Evolutionary conservation across 1,140 invertebrate genomes (phyloP), one percentile per base, ranked within the genome.

Genomic region (Drosophila kurseongensis): DNA sequence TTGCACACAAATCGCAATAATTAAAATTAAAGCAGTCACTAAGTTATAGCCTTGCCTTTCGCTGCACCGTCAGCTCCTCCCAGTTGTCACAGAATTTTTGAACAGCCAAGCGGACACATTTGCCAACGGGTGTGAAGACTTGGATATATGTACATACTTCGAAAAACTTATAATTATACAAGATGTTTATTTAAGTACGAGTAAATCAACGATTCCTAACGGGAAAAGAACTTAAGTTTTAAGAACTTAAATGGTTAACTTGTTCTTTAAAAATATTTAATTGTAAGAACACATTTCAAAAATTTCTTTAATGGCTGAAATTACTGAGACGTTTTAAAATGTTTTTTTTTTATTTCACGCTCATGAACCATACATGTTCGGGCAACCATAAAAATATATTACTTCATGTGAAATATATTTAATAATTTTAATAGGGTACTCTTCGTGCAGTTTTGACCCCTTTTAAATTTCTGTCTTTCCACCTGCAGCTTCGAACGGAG

Each of bases 1-100:
- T 41, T 40, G 56, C 63, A 47, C 44, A 57, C 74, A 62, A 69
- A 61, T 78, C 58, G 78, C 75, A 65, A 76, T 88, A 86, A 86
- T 86, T 86, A 86, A 86, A 86, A 86, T 83, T 86, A 88, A 86
- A 83, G 84, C 83, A 88, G 66, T 78, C 72, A 69, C 83, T 79
- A 86, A 86, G 62, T 79, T 88, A 78, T 76, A 54, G 58, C 45
- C 68, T 58, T 40, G 65, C 67, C 67, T 58, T 59, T 32, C 13
- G 51, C 42, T 14, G n/a, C 36, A 35, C 40, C 44, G 27, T 7
- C 40, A 59, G 32, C 60, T 47, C 32, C 72, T 29, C 40, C 57
- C 13, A 35, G 63, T 57, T 58, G 67, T 58, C 67, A 71, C 52
- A 16, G 44, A 48, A 48, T 57, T 56, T 57, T 57, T 40, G 44